Base-by-base conservation (phyloP, 1,140 invertebrate genomes). In the Apis cerana region DNA sequence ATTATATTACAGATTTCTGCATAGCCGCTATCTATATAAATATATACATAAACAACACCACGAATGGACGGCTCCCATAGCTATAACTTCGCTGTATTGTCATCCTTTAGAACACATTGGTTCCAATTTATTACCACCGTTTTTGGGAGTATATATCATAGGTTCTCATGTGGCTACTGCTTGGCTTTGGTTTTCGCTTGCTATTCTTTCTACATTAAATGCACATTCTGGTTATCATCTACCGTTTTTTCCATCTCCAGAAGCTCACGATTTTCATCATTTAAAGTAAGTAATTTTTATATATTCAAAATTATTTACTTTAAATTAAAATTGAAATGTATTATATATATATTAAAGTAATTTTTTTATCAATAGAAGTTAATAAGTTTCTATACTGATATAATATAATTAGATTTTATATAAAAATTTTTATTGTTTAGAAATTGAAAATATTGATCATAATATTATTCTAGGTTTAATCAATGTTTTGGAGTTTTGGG, bases 231-330 rank as follows among this genome's bases (percentile, higher is more conserved):
- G 98, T 11, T 98, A 98, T 90, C 98, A 98, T 93, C 94, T 98
- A 87, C 98, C 98, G 0, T 97, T 98, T 89, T 96, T 98, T 89
- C 97, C 97, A 12, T 98, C 97, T 48, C 97, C 97, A n/a, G 97
- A 98, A 93, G 97, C 97, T 3, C 98, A 98, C 90, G 98, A 98
- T 93, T 98, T 97, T 92, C 98, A 98, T 93, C 98, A 98, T 92
- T 94, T 97, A 61, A 98, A 97, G 97, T 98, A 93, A 95, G 95
- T 93, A 64, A 64, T 68, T 27, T 83, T 58, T 4, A n/a, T 75
- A 69, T 54, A 54, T 52, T 13, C 7, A 12, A 19, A 64, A 33
- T 15, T 43, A 64, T 59, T 43, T 67, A n/a, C 23, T 15, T n/a
- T 11, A 12, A 43, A 56, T 11, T 58, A 68, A 52, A 13, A 33